A percentile compares a stretch with the other conserved stretches of the same genome.
Evolutionary conservation across 2,888 invertebrate genomes (phyloP).

Genomic region (Limnephilus rhombicus): DNA sequence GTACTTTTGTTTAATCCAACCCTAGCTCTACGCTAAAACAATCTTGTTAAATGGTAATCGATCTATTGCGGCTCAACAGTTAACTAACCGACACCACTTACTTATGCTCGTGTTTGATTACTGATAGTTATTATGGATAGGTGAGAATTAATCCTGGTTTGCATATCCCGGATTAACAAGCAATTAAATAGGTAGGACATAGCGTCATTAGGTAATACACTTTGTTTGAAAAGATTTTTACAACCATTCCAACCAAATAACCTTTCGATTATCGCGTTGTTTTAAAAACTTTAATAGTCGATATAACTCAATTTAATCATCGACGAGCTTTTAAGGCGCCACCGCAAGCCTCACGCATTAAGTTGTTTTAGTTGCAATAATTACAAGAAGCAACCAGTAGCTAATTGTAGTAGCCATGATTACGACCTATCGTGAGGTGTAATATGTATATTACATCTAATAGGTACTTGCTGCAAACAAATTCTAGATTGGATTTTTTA

Average conservation of each 20-base stretch:
- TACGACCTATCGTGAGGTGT: background rate
- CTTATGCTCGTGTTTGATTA: constrained; percentile 3
- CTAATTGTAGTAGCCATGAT: background rate
- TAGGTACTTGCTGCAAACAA: background rate
- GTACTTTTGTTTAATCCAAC: background rate
- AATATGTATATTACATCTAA: background rate
- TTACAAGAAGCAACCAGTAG: background rate
- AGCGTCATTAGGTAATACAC: background rate
- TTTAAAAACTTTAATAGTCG: background rate
- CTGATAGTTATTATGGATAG: background rate
- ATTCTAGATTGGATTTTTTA: background rate
- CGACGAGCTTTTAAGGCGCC: background rate
- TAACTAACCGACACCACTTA: background rate
- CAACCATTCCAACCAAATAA: background rate
- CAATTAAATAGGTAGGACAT: background rate
- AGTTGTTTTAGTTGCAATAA: background rate
- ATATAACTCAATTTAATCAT: background rate
- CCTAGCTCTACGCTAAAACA: background rate
- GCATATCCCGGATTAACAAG: background rate
- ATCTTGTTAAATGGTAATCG: background rate
- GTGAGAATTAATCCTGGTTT: background rate
- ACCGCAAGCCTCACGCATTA: background rate
- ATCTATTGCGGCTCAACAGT: constrained; percentile 13
- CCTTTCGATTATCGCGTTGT: background rate
- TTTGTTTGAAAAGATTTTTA: background rate